Conservation (phyloP, 2,113 vertebrate genomes). For the Tragelaphus scriptus region DNA sequence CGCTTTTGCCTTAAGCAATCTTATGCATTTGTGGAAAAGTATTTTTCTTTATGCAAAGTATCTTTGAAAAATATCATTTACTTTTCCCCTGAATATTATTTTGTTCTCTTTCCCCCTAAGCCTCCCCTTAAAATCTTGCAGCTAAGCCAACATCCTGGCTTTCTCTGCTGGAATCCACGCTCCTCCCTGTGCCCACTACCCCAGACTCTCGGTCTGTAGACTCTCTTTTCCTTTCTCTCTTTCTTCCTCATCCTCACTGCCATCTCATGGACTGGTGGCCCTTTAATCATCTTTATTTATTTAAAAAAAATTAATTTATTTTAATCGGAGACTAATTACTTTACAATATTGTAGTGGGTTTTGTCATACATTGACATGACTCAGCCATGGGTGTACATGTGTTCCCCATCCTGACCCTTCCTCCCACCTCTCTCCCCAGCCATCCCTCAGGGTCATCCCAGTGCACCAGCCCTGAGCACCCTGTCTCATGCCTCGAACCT, state of each 20-base stretch:
- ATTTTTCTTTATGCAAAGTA: background rate
- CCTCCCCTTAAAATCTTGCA: background rate
- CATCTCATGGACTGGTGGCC: too few relatives aligned
- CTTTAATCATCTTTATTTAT: background rate
- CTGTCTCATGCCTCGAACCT: too few relatives aligned
- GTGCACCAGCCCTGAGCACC: too few relatives aligned
- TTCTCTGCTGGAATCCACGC: background rate
- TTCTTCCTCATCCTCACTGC: background rate
- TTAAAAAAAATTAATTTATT: background rate
- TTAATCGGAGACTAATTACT: background rate
- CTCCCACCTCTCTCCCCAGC: background rate
- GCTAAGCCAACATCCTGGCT: background rate
- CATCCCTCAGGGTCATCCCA: background rate
- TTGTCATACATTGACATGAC: background rate
- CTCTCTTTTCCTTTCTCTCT: background rate
- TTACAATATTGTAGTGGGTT: background rate
- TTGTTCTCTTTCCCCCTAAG: background rate
- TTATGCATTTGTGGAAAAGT: background rate
- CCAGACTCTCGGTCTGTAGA: background rate
- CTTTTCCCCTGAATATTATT: background rate
- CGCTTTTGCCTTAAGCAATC: background rate
- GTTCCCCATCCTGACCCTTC: background rate
- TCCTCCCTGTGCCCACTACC: background rate
- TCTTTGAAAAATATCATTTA: slow-evolving; percentile 7
- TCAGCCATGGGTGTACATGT: background rate